Conservation (phyloP, 2,888 invertebrate species). For the Ellobium chinense region DNA sequence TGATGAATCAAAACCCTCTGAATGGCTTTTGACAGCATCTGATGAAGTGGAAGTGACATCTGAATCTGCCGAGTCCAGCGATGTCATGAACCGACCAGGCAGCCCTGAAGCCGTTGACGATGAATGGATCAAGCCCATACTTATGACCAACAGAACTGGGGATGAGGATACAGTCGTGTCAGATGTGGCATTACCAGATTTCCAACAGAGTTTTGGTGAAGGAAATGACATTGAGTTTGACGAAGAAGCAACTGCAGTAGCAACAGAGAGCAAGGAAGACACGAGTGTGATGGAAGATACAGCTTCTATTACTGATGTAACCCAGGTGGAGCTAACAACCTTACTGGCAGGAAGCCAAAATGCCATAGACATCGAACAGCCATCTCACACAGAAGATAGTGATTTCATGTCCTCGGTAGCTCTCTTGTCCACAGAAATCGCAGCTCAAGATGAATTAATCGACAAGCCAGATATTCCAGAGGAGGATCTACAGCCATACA, state of each 20-base stretch:
- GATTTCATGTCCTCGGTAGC: no score
- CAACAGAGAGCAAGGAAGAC: no score
- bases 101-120: slow-evolving; percentile 26
- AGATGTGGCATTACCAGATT: background rate
- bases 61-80: background rate
- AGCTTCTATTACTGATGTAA: background rate
- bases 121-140: slow-evolving; percentile 32
- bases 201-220: slow-evolving; percentile 4
- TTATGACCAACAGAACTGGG: background rate
- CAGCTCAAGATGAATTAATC: no score
- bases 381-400: background rate
- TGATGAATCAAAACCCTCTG: background rate
- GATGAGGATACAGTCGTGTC: background rate
- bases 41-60: background rate
- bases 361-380: background rate
- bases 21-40: background rate
- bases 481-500: background rate
- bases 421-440: no score
- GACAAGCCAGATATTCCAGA: background rate
- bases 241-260: no score
- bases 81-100: background rate
- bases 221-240: background rate
- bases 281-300: no score
- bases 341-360: background rate
- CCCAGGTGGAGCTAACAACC: background rate